Base-by-base conservation (phyloP, 2,888 invertebrate species). In the Cryptops parisi region DNA sequence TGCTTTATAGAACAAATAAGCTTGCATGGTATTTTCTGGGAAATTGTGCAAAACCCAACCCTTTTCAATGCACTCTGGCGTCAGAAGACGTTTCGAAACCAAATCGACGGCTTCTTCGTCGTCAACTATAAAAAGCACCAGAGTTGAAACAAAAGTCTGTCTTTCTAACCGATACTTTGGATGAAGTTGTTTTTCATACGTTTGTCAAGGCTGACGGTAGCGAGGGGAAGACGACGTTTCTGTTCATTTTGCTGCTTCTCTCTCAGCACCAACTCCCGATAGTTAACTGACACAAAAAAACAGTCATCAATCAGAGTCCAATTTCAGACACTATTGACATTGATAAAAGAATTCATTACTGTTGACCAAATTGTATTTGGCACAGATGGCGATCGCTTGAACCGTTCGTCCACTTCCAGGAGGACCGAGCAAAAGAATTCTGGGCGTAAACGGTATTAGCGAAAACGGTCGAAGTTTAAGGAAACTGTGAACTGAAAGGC, bases 11-110 rank as follows among this genome's bases (percentile, higher is more conserved):
- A 49, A 49, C 25, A 49, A 38, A 17, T 38, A 21, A n/a, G 49
- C 49, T 39, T 49, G 49, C n/a, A 17, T 38, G 4, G 40, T 24
- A 49, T 49, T 49, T 3, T 22, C 21, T 12, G 49, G 49, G 39
- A 49, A 49, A 12, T 26, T 40, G 19, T 40, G n/a, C 21, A 49
- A 39, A 39, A 49, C 38, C 49, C 49, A 49, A 19, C 49, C 49
- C 2, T 27, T 38, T 12, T 21, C 39, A 3, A 40, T 25, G 39
- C 39, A 38, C 15, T 49, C 49, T 2, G 19, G n/a, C 25, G 38
- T 22, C 6, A 12, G 23, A 22, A 49, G 38, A 2, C 49, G 49
- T 15, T 49, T 12, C 23, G 22, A 21, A 17, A 49, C 40, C 2
- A 49, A 15, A n/a, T 27, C 2, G 12, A 38, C 49, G 6, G 26